These are phyloP conservation scores for Anguilla megastoma DNA, from an alignment of 2,797 vertebrate genomes.

Conservation along the genomic window DNA sequence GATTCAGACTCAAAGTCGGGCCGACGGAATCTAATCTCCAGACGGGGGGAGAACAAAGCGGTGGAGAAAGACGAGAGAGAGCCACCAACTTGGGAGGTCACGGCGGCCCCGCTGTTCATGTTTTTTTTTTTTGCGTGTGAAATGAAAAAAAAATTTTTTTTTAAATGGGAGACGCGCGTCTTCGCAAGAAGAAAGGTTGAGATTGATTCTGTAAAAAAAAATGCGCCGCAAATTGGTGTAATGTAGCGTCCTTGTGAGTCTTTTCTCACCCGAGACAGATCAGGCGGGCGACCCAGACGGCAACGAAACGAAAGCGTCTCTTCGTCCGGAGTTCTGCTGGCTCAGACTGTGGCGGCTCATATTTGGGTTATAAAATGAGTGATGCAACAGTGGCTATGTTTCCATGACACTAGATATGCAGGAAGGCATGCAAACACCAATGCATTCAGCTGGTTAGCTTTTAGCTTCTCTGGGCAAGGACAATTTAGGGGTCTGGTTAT, in stretches of 20 bases:
- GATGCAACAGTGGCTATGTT: neutral
- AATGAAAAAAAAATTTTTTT: neutral
- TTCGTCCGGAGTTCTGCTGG: neutral
- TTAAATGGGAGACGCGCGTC: neutral
- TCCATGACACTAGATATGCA: neutral
- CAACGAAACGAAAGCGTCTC: neutral
- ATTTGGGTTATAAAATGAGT: neutral
- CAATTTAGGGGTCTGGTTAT: neutral
- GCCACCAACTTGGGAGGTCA: neutral
- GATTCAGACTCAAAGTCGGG: neutral
- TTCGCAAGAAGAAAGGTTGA: neutral
- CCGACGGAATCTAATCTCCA: constrained; percentile 6
- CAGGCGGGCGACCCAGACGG: neutral
- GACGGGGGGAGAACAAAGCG: neutral
- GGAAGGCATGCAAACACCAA: neutral
- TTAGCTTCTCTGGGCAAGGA: neutral
- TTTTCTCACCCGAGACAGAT: neutral
- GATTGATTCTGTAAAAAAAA: neutral
- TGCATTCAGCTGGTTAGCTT: neutral
- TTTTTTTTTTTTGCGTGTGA: neutral
- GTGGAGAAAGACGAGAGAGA: neutral
- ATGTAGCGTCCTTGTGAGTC: neutral
- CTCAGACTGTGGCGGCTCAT: neutral
- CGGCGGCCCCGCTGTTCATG: neutral
- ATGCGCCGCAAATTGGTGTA: neutral